Evolutionary conservation across 2,113 vertebrate genomes (phyloP), one percentile per base, ranked within the genome.

Genomic region (Ceyx cyanopectus): DNA sequence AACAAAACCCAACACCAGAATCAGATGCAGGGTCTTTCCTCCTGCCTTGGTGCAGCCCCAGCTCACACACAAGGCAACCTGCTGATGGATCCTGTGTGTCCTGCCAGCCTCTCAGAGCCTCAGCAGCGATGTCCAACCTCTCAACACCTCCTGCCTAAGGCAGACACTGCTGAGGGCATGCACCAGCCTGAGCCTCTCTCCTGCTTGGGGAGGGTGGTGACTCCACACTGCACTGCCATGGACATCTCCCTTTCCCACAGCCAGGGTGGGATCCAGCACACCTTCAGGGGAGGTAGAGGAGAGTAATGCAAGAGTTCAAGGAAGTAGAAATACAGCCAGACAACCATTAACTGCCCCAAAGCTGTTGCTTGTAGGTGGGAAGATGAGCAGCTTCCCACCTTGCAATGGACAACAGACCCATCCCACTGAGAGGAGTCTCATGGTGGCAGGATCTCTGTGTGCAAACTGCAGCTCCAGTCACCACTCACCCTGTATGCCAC

Each of bases 151-250:
- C 37, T 29, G 6, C 20, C 27, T 13, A 4, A 14, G 43, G 45
- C 46, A 54, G 23, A 34, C 12, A 37, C 13, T 1, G 1, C 40
- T 6, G 12, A 26, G 18, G 17, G 51, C 8, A 22, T 0, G 13
- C 29, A 19, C 54, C 41, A 50, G 27, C 23, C n/a, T 63, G 10
- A 16, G 5, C n/a, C 50, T 23, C 43, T 45, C n/a, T 40, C 40
- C 32, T 40, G 14, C 21, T 41, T 41, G 45, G 17, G 26, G 16
- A 27, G 15, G 14, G 9, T 9, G 20, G 3, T 7, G 19, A 62
- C 40, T 3, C 3, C 23, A 4, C 3, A 0, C 26, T n/a, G 57
- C 32, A 3, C 5, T 10, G 8, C 56, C 2, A 1, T 1, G 14
- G 70, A 29, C 32, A 3, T 4, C 23, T 43, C 26, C 57, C 17